Evolutionary conservation across 92 coral and sea anemone genomes (phyloP).

Genomic region (Palythoa grandiflora): DNA sequence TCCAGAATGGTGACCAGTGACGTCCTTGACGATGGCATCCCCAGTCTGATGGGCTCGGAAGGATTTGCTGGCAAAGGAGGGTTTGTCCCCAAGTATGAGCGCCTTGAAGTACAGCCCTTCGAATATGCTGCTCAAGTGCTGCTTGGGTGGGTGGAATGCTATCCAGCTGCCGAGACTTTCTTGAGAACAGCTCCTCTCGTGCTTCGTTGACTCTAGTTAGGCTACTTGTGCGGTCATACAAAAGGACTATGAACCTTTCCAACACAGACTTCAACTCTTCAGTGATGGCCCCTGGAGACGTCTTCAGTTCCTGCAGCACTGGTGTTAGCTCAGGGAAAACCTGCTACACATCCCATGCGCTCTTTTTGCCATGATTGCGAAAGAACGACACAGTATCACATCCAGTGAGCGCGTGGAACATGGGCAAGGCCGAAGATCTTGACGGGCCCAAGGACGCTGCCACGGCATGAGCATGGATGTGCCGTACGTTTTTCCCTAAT

Average conservation of each 20-base stretch:
- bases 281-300: slow-evolving; percentile 51
- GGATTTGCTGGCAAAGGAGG: slow-evolving; percentile 24
- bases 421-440: slow-evolving; percentile 61
- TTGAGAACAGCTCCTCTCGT: slow-evolving; percentile 59
- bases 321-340: slow-evolving; percentile 69
- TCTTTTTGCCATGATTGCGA: slow-evolving; percentile 64
- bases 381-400: slow-evolving; percentile 50
- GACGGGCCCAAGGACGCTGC: slow-evolving; percentile 53
- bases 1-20: too few relatives aligned
- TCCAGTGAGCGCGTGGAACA: slow-evolving; percentile 72
- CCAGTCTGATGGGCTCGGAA: too few relatives aligned
- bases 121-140: slow-evolving; percentile 65
- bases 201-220: slow-evolving; percentile 57
- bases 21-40: too few relatives aligned
- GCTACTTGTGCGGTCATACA: slow-evolving; percentile 63
- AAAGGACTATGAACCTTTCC: slow-evolving; percentile 55
- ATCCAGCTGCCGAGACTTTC: slow-evolving; percentile 56
- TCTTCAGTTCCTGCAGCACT: slow-evolving; percentile 53
- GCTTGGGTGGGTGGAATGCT: slow-evolving; percentile 64
- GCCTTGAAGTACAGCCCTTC: slow-evolving; percentile 74
- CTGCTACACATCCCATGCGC: slow-evolving; percentile 51
- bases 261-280: slow-evolving; percentile 49
- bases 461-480: slow-evolving; percentile 39
- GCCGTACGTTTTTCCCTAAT: slow-evolving; percentile 54
- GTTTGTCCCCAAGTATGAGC: slow-evolving; percentile 63